A percentile compares a stretch with the other conserved stretches of the same genome.
phyloP scores from a whole-genome alignment of 2,888 invertebrate genomes.

The Chesias legatella region DNA sequence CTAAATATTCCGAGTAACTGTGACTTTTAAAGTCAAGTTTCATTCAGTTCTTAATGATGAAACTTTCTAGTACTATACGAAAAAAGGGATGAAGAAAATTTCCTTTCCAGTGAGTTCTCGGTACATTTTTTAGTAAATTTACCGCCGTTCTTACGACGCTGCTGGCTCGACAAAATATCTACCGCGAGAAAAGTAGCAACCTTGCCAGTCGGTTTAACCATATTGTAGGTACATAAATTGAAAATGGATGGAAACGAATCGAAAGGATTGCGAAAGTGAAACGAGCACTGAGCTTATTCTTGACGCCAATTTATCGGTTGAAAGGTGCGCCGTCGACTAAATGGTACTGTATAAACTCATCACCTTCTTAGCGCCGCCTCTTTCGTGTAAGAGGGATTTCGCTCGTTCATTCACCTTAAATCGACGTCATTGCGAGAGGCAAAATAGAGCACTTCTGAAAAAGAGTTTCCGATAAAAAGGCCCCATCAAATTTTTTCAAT shows the following conservation, averaged over 20 bases:
- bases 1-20: slow-evolving; percentile 4
- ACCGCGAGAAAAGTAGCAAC: slow-evolving; percentile 23
- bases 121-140: slow-evolving; percentile 4
- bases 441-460: slow-evolving; percentile 73
- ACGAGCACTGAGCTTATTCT: slow-evolving; percentile 49
- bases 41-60: slow-evolving; percentile 2
- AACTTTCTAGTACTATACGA: slow-evolving; percentile 8
- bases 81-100: slow-evolving; percentile 6
- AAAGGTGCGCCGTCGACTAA: slow-evolving; percentile 71
- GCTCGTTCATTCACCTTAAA: slow-evolving; percentile 78
- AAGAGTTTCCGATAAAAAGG: slow-evolving; percentile 72
- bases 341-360: slow-evolving; percentile 74
- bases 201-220: slow-evolving; percentile 24
- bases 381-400: slow-evolving; percentile 73
- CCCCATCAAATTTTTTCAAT: slow-evolving; percentile 73
- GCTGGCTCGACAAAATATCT: slow-evolving; percentile 22
- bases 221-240: slow-evolving; percentile 30
- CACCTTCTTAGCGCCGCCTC: slow-evolving; percentile 72
- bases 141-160: slow-evolving; percentile 14
- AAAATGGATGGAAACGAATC: slow-evolving; percentile 34
- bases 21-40: not conserved
- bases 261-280: slow-evolving; percentile 51
- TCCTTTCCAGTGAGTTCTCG: slow-evolving; percentile 5
- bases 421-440: slow-evolving; percentile 72
- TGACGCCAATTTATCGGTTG: slow-evolving; percentile 66